Conservation (phyloP, 2,113 vertebrate genomes). For the Hyla sarda region DNA sequence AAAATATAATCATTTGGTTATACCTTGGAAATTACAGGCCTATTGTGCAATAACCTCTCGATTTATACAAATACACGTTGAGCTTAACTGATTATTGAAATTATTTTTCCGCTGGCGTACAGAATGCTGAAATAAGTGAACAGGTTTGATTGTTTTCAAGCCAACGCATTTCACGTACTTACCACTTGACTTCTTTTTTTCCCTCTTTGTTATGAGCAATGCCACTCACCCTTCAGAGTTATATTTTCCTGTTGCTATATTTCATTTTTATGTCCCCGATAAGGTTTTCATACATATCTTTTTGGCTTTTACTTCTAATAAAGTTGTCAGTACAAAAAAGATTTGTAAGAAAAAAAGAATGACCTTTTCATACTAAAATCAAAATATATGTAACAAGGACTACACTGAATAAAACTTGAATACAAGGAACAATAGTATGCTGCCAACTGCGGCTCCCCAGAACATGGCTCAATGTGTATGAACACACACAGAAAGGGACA, state of each 20-base stretch:
- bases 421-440: conserved; percentile 16
- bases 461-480: conserved; percentile 27
- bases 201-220: conserved; percentile 26
- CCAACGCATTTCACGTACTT: conserved; percentile 16
- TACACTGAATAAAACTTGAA: conserved; percentile 47
- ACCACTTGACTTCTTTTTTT: conserved; percentile 29
- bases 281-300: conserved; percentile 58
- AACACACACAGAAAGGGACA: conserved; percentile 30
- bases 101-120: not conserved
- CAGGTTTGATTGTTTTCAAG: not conserved
- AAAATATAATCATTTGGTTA: conserved; percentile 40
- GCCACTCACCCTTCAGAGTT: conserved; percentile 43
- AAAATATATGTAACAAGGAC: conserved; percentile 47
- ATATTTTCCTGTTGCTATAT: conserved; percentile 42
- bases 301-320: conserved; percentile 57
- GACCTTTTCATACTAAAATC: conserved; percentile 52
- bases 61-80: conserved; percentile 26
- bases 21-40: conserved; percentile 9
- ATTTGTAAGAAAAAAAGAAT: conserved; percentile 56
- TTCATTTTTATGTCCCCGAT: conserved; percentile 55
- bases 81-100: conserved; percentile 30
- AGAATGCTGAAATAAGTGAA: not conserved
- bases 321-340: conserved; percentile 53
- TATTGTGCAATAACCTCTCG: not conserved
- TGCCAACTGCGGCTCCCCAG: conserved; percentile 38